These are phyloP conservation scores for Drosophila prosaltans DNA, from an alignment of 1,140 invertebrate species.

Conservation along the genomic window DNA sequence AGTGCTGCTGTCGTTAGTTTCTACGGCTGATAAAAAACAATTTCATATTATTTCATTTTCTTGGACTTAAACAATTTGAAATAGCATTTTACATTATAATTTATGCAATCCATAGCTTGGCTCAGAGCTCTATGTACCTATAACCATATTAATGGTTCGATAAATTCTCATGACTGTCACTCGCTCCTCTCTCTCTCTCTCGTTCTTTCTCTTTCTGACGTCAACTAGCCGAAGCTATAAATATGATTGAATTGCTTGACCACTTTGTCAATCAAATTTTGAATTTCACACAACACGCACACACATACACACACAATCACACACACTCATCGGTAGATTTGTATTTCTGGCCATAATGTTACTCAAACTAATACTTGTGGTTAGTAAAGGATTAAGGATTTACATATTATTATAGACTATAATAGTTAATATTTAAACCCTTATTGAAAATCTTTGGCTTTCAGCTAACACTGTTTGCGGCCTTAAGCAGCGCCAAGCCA, in stretches of 20 bases:
- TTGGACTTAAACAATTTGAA: constrained; percentile 61
- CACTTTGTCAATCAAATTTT: constrained; percentile 67
- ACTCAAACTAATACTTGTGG: constrained; percentile 64
- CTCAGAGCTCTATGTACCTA: constrained; percentile 24
- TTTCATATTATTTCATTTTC: constrained; percentile 38
- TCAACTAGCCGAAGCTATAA: constrained; percentile 63
- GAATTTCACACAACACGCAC: constrained; percentile 42
- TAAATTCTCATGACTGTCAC: constrained; percentile 38
- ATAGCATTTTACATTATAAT: constrained; percentile 75
- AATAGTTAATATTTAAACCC: neutral
- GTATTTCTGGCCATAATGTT: constrained; percentile 37
- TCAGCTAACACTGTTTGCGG: constrained; percentile 52
- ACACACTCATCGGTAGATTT: constrained; percentile 1
- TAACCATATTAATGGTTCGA: constrained; percentile 65
- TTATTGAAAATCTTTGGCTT: constrained; percentile 7
- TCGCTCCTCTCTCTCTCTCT: constrained; percentile 49
- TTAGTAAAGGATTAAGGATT: constrained; percentile 40
- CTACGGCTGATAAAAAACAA: constrained; percentile 1
- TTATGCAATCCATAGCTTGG: constrained; percentile 62
- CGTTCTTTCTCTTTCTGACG: constrained; percentile 24
- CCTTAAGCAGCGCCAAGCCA: constrained; percentile 55
- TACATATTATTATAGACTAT: neutral
- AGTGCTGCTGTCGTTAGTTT: constrained; percentile 11
- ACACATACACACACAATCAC: neutral
- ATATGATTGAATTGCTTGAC: constrained; percentile 68